Percentiles rank a stretch among this genome's conserved stretches.
Conservation (phyloP, 2,113 vertebrate species). For the Ceratotherium simum region DNA sequence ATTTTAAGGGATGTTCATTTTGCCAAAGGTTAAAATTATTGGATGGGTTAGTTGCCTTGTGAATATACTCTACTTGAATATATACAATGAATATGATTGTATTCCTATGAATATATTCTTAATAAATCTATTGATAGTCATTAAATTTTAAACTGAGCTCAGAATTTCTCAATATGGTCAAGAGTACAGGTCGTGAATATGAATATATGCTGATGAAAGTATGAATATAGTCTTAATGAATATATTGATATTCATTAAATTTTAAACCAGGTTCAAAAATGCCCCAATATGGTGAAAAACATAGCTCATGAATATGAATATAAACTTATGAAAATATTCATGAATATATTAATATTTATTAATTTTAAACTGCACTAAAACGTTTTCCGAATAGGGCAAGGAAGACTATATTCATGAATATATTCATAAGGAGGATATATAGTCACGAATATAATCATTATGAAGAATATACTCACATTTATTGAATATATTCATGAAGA, state of each 20-base stretch:
- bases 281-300: constrained; percentile 77
- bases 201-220: constrained; percentile 77
- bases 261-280: constrained; percentile 78
- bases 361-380: constrained; percentile 82
- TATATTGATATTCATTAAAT: constrained; percentile 82
- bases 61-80: constrained; percentile 42
- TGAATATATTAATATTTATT: constrained; percentile 82
- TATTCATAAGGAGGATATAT: constrained; percentile 78
- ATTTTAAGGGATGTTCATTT: constrained; percentile 50
- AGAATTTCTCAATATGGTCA: constrained; percentile 64
- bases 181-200: constrained; percentile 71
- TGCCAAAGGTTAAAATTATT: constrained; percentile 38
- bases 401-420: constrained; percentile 80
- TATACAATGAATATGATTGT: constrained; percentile 43
- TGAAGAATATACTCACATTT: constrained; percentile 75
- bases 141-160: constrained; percentile 71
- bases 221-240: constrained; percentile 72
- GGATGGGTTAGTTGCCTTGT: constrained; percentile 20
- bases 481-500: constrained; percentile 72
- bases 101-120: constrained; percentile 64
- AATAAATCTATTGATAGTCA: constrained; percentile 69
- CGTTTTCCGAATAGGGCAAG: constrained; percentile 76
- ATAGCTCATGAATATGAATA: constrained; percentile 80
- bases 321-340: constrained; percentile 76
- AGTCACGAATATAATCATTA: constrained; percentile 76